These are phyloP conservation scores for Sphaerodactylus townsendi DNA, from an alignment of 2,113 vertebrate genomes.

Conservation along the genomic window DNA sequence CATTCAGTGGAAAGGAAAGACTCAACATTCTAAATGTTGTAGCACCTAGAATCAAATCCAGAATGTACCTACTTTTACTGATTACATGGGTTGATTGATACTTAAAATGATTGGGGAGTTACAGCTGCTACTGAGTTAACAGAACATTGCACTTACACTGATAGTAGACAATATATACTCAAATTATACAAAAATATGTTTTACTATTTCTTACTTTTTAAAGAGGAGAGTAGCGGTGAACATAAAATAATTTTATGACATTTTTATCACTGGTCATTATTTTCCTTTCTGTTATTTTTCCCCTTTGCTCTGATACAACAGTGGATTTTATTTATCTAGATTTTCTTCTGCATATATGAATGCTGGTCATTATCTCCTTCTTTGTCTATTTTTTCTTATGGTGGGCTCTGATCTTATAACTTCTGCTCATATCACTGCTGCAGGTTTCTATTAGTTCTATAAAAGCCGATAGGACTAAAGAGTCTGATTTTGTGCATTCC, in stretches of 20 bases:
- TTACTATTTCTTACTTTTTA: conserved; percentile 23
- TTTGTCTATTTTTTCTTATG: neutral
- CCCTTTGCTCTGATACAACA: neutral
- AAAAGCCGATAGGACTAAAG: neutral
- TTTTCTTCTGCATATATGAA: neutral
- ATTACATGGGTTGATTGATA: conserved; percentile 50
- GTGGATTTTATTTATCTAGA: neutral
- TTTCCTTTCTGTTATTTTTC: conserved; percentile 36
- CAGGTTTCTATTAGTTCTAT: neutral
- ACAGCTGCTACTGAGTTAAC: conserved; percentile 62
- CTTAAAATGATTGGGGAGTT: conserved; percentile 59
- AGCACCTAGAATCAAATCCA: conserved; percentile 36
- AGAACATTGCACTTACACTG: conserved; percentile 53
- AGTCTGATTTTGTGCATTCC: neutral
- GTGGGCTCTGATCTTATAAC: neutral
- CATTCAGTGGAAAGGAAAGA: neutral
- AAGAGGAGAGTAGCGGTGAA: neutral
- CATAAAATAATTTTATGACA: conserved; percentile 18
- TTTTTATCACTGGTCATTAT: conserved; percentile 3
- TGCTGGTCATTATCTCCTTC: conserved; percentile 8
- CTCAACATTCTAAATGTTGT: conserved; percentile 26
- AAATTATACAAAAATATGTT: conserved; percentile 37
- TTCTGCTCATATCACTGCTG: neutral
- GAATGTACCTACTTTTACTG: conserved; percentile 34
- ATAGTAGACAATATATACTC: conserved; percentile 33